Conservation (phyloP, 92 coral and sea anemone species). For the Parazoanthus darwini region DNA sequence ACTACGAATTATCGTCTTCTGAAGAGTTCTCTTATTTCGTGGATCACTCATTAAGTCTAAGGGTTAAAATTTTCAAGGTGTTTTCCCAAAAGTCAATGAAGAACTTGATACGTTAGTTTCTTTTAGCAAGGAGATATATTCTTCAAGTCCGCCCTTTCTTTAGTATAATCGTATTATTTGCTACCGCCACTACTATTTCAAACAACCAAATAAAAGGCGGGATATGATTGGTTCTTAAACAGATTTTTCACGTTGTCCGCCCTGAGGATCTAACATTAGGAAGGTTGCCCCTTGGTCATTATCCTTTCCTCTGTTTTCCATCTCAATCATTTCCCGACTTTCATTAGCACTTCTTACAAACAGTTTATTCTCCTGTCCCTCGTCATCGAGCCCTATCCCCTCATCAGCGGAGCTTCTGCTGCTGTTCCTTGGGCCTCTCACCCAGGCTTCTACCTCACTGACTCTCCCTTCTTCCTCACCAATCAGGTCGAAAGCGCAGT, state of each 20-base stretch:
- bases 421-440: neutral
- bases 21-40: no score
- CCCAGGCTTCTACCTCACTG: conserved; percentile 10
- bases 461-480: conserved; percentile 15
- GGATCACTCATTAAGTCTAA: no score
- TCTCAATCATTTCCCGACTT: neutral
- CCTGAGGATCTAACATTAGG: neutral
- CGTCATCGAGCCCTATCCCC: conserved; percentile 34
- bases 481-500: conserved; percentile 13
- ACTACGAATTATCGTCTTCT: no score
- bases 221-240: neutral
- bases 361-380: neutral
- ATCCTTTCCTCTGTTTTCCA: neutral
- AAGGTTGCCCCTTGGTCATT: neutral
- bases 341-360: neutral
- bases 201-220: no score
- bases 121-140: no score
- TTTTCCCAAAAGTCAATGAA: no score
- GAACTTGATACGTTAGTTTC: no score
- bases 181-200: no score
- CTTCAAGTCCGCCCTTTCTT: no score
- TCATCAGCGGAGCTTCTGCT: conserved; percentile 26
- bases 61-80: no score
- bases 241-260: neutral
- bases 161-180: no score